Percentiles rank a stretch among this genome's conserved stretches.
Conservation (phyloP, 1,140 invertebrate species). For the Lepidurus arcticus region DNA sequence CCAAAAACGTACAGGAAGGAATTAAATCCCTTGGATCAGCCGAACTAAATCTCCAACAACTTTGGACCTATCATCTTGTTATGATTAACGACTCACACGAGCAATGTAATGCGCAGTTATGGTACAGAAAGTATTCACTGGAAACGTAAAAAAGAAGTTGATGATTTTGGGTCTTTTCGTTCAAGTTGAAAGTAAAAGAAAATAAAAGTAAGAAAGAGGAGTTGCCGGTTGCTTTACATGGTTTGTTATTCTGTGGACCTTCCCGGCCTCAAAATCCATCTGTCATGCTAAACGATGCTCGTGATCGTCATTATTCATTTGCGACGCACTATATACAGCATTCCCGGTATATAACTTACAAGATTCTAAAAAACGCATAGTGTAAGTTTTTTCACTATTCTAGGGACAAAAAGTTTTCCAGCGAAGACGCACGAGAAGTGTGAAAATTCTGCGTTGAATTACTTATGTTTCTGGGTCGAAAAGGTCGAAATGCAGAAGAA, state of each 20-base stretch:
- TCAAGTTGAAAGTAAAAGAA: not conserved
- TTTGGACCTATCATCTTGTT: not conserved
- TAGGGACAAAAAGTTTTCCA: too few relatives aligned
- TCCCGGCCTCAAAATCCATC: not conserved
- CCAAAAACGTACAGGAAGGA: not conserved
- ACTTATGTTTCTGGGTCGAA: too few relatives aligned
- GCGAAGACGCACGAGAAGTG: too few relatives aligned
- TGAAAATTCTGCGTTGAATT: too few relatives aligned
- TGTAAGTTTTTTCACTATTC: not conserved
- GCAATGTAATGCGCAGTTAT: not conserved
- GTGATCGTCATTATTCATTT: slow-evolving; percentile 11
- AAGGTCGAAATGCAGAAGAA: too few relatives aligned
- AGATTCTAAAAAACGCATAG: not conserved
- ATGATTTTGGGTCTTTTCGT: not conserved
- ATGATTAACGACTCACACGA: not conserved
- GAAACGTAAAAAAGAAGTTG: not conserved
- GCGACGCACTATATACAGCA: not conserved
- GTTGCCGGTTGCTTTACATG: not conserved
- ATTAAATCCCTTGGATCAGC: not conserved
- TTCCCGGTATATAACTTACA: not conserved
- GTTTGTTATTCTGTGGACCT: not conserved
- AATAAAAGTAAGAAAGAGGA: not conserved
- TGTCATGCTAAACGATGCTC: slow-evolving; percentile 14
- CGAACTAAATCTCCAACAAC: not conserved
- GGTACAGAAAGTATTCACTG: not conserved